Evolutionary conservation across 2,797 vertebrate species (phyloP).

Genomic region (Bradypodion pumilum): DNA sequence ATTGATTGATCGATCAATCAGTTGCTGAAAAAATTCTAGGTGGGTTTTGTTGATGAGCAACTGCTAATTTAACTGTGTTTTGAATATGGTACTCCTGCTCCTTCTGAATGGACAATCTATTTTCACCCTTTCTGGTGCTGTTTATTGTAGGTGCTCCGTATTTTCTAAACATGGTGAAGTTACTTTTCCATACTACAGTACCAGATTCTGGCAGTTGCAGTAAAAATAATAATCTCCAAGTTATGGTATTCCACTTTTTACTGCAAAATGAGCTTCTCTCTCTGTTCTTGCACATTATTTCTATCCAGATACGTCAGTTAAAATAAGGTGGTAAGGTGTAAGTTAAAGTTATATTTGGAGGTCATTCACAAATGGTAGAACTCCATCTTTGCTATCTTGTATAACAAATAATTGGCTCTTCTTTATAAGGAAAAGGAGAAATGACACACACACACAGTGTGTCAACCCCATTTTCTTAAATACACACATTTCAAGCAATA

Average conservation of each 20-base stretch:
- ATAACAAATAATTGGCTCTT: slow-evolving; percentile 5
- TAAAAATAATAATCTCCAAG: too few relatives aligned
- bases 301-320: background rate
- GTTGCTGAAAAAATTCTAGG: background rate
- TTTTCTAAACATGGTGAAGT: background rate
- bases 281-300: background rate
- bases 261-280: background rate
- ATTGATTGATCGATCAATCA: background rate
- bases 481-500: slow-evolving; percentile 10
- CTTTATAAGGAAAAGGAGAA: background rate
- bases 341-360: background rate
- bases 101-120: background rate
- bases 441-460: background rate
- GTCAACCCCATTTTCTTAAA: slow-evolving; percentile 33
- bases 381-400: slow-evolving; percentile 3
- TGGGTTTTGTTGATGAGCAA: background rate
- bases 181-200: too few relatives aligned
- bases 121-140: background rate
- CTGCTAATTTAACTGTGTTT: background rate
- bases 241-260: too few relatives aligned
- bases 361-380: background rate
- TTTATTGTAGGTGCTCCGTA: background rate
- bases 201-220: too few relatives aligned
- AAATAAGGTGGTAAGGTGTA: background rate
- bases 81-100: background rate